Evolutionary conservation across 2,113 vertebrate genomes (phyloP), one percentile per base, ranked within the genome.

Genomic region (Oreochromis spilurus): DNA sequence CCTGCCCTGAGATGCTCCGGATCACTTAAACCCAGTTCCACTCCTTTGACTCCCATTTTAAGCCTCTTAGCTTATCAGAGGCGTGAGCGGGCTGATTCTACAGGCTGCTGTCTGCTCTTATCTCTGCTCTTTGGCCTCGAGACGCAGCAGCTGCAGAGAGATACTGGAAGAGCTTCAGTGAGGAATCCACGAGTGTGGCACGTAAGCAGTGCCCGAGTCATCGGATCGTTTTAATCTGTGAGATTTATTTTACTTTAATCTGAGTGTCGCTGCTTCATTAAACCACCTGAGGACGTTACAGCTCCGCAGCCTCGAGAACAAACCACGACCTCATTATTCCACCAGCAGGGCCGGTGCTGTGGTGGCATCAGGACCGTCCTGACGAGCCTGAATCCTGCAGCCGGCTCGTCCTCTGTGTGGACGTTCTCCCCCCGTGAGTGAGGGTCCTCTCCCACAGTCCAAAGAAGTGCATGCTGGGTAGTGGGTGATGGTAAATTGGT

Each of bases 11-110:
- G 24, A 3, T 1, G 4, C 0, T 12, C 9, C 1, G 13, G 19
- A 48, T 43, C 4, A 16, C 14, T 60, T 83, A 2, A 62, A 36
- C 24, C 75, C 52, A 12, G 45, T 48, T 84, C 45, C 54, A 48
- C 70, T 79, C 72, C 57, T 83, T 72, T 60, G 84, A 81, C 81
- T 80, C 21, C 9, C n/a, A 53, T 17, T 54, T 55, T 62, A 75
- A 84, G 84, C 77, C 53, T 4, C 77, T 77, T 57, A 84, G 77
- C 77, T 81, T 67, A 70, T 84, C 78, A 65, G 55, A 55, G 52
- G 77, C 11, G 13, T 2, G 81, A 83, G n/a, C 1, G 52, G 21
- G 58, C 84, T 75, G 84, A 70, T 83, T 7, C 24, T 5, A 82
- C 19, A 54, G 79, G 79, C 31, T 70, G 80, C 6, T 54, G 83